A percentile compares a stretch with the other conserved stretches of the same genome.
phyloP scores from a whole-genome alignment of 2,888 invertebrate genomes.

The Drosophila prostipennis region DNA sequence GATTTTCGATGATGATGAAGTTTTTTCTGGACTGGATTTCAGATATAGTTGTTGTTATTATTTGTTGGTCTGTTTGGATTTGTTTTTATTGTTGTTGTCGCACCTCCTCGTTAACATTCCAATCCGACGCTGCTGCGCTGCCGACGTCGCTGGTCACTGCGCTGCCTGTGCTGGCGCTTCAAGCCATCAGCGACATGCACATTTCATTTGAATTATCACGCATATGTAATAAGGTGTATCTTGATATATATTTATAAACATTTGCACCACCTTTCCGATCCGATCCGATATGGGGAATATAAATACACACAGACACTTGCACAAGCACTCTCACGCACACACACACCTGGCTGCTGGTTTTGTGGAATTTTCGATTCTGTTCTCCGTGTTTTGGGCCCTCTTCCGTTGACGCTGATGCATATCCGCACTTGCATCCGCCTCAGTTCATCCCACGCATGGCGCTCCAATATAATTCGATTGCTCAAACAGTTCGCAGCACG shows the following conservation, averaged over 20 bases:
- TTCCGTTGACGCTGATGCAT: slow-evolving; percentile 29
- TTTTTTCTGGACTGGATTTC: slow-evolving; percentile 15
- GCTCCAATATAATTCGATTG: slow-evolving; percentile 2
- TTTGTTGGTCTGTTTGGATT: slow-evolving; percentile 33
- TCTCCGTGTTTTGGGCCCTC: slow-evolving; percentile 21
- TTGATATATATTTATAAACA: slow-evolving; percentile 75
- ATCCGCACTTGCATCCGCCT: slow-evolving; percentile 32
- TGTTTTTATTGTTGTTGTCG: slow-evolving; percentile 35
- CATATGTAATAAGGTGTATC: slow-evolving; percentile 39
- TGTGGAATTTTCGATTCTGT: slow-evolving; percentile 46
- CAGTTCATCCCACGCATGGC: slow-evolving; percentile 22
- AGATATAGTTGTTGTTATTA: slow-evolving; percentile 60
- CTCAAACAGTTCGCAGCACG: slow-evolving; percentile 23
- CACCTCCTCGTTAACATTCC: slow-evolving; percentile 51
- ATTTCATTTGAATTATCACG: slow-evolving; percentile 53
- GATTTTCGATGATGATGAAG: slow-evolving; percentile 10
- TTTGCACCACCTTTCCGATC: slow-evolving; percentile 55
- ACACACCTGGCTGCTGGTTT: slow-evolving; percentile 59
- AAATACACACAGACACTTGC: slow-evolving; percentile 30
- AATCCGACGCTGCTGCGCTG: slow-evolving; percentile 54
- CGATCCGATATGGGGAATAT: slow-evolving; percentile 9
- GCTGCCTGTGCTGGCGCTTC: slow-evolving; percentile 50
- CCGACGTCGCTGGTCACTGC: slow-evolving; percentile 28
- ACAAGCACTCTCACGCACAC: slow-evolving; percentile 35
- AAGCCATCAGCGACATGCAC: slow-evolving; percentile 68